Percentiles rank a stretch among this genome's conserved stretches.
phyloP scores from a whole-genome alignment of 2,113 vertebrate species.

The Diphyllodes magnificus region DNA sequence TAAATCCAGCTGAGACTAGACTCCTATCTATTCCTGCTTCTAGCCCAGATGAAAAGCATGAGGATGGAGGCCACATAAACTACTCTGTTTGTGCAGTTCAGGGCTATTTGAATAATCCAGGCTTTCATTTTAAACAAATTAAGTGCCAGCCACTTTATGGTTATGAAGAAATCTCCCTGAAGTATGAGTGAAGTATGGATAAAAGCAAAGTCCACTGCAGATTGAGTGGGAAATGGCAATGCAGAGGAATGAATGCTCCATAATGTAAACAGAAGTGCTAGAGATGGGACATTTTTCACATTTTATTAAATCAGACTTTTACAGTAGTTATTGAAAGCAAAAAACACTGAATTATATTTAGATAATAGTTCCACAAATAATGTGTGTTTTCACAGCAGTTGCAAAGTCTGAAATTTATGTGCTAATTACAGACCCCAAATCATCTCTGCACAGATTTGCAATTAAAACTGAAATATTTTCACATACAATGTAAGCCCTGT shows the following conservation, averaged over 20 bases:
- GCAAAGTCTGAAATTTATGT: slow-evolving; percentile 64
- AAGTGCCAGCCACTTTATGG: neutral
- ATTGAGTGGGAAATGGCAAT: neutral
- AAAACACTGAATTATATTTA: slow-evolving; percentile 64
- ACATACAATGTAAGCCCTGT: slow-evolving; percentile 57
- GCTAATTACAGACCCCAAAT: slow-evolving; percentile 69
- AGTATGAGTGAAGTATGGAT: neutral
- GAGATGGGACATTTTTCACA: slow-evolving; percentile 31
- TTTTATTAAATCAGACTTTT: slow-evolving; percentile 67
- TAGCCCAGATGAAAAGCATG: neutral
- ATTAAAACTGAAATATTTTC: slow-evolving; percentile 73
- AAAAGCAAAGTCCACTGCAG: neutral
- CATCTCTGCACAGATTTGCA: slow-evolving; percentile 64
- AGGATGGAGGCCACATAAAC: neutral
- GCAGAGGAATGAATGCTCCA: neutral
- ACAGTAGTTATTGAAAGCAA: slow-evolving; percentile 60
- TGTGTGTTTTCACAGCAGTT: slow-evolving; percentile 62
- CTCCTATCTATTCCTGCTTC: neutral
- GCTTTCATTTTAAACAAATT: slow-evolving; percentile 26
- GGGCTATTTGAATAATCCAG: slow-evolving; percentile 13
- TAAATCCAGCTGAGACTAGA: neutral
- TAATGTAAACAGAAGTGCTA: slow-evolving; percentile 33
- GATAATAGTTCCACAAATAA: slow-evolving; percentile 70
- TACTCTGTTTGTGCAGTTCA: neutral
- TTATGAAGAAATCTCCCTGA: slow-evolving; percentile 13